Percentiles rank a stretch among this genome's conserved stretches.
Evolutionary conservation across 2,888 invertebrate species (phyloP).

Genomic region (Caenorhabditis sulstoni): DNA sequence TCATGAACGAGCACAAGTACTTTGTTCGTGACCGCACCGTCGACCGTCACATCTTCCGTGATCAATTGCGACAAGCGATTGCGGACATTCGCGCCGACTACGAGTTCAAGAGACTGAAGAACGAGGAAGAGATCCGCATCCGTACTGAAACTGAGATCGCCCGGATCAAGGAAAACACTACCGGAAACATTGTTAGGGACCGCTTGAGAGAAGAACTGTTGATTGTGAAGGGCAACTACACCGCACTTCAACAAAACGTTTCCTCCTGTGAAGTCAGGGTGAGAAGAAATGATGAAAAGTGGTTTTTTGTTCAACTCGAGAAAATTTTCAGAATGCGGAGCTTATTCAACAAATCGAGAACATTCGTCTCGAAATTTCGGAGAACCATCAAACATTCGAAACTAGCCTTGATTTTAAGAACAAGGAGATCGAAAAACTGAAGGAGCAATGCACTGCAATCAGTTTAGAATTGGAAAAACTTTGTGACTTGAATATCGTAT

Average conservation of each 20-base stretch:
- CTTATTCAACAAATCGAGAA: conserved; percentile 49
- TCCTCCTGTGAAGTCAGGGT: conserved; percentile 39
- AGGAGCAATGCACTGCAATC: conserved; percentile 46
- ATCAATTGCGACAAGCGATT: conserved; percentile 82
- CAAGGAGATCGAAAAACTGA: conserved; percentile 45
- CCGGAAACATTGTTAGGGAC: conserved; percentile 8
- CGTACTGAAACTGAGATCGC: conserved; percentile 23
- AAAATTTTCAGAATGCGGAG: conserved; percentile 30
- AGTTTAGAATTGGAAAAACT: conserved; percentile 52
- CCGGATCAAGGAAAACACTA: conserved; percentile 7
- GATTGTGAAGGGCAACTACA: conserved; percentile 16
- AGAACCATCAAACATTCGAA: conserved; percentile 42
- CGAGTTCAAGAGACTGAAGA: conserved; percentile 75
- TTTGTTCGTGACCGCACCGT: conserved; percentile 82
- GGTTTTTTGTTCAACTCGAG: too few relatives aligned
- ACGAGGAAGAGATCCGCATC: conserved; percentile 43
- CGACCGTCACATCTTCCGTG: conserved; percentile 83
- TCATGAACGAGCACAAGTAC: conserved; percentile 64
- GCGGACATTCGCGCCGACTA: conserved; percentile 83
- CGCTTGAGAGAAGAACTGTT: conserved; percentile 28
- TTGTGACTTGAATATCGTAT: conserved; percentile 52
- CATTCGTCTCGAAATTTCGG: conserved; percentile 30
- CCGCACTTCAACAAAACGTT: conserved; percentile 37
- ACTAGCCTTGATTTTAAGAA: conserved; percentile 28
- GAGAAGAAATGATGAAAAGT: too few relatives aligned